These are phyloP conservation scores for Drosophila picticornis DNA, from an alignment of 2,888 invertebrate genomes.

Conservation along the genomic window DNA sequence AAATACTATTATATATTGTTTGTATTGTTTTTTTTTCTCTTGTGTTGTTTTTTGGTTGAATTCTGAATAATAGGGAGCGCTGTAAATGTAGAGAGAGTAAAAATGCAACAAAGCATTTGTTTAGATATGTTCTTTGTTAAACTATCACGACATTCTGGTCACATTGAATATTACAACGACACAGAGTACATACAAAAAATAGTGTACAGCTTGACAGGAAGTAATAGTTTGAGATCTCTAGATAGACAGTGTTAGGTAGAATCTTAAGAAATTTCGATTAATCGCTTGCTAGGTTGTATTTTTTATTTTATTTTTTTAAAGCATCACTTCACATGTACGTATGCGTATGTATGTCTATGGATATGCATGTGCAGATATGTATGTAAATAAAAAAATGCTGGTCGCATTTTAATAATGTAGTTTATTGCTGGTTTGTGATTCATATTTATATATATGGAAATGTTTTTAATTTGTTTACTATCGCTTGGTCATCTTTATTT, in stretches of 20 bases:
- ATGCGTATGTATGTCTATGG: background rate
- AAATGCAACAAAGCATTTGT: conserved; percentile 47
- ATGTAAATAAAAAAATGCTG: conserved; percentile 22
- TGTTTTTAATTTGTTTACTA: background rate
- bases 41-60: conserved; percentile 37
- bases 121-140: conserved; percentile 30
- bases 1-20: background rate
- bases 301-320: background rate
- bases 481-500: background rate
- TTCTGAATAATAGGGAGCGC: conserved; percentile 29
- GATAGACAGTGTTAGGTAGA: conserved; percentile 21
- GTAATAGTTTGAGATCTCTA: conserved; percentile 17
- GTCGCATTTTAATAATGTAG: background rate
- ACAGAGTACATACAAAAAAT: conserved; percentile 36
- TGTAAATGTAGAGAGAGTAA: conserved; percentile 57
- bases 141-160: conserved; percentile 15
- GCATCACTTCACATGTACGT: conserved; percentile 13
- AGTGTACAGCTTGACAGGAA: conserved; percentile 42
- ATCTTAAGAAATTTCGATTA: conserved; percentile 1
- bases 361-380: conserved; percentile 4
- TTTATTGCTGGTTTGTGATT: conserved; percentile 18
- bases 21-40: background rate
- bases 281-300: conserved; percentile 1
- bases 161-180: conserved; percentile 43
- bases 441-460: conserved; percentile 1